Conservation (phyloP, 2,888 invertebrate species). For the Phoenoteleia sp. region DNA sequence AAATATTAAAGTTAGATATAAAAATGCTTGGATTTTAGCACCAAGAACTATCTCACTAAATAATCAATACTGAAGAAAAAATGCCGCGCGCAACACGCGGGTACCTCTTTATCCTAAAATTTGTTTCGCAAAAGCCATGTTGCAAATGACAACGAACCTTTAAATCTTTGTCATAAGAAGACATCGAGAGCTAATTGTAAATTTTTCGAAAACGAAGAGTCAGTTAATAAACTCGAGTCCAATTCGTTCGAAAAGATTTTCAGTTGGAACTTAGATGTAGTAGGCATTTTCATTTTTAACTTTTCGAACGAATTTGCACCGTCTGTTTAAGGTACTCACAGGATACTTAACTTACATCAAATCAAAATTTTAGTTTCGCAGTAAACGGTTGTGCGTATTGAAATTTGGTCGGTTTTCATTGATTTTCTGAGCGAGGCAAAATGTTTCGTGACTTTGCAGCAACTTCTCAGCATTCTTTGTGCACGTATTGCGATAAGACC, state of each 20-base stretch:
- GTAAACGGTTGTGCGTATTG: background rate
- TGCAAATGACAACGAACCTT: background rate
- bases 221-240: background rate
- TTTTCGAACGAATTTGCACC: background rate
- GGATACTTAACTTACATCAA: too few relatives aligned
- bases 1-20: slow-evolving; percentile 20
- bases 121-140: background rate
- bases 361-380: too few relatives aligned
- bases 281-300: too few relatives aligned
- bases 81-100: background rate
- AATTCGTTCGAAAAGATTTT: background rate
- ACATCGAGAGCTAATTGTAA: background rate
- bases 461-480: slow-evolving; percentile 1
- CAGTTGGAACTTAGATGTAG: too few relatives aligned
- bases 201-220: slow-evolving; percentile 8
- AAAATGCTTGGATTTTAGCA: slow-evolving; percentile 42
- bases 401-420: background rate
- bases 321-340: too few relatives aligned
- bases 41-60: slow-evolving; percentile 58
- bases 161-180: background rate
- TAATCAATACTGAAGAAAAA: slow-evolving; percentile 62
- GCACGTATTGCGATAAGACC: background rate
- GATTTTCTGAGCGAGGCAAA: slow-evolving; percentile 9
- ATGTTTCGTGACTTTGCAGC: background rate
- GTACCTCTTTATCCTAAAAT: slow-evolving; percentile 10